Percentiles rank a stretch among this genome's conserved stretches.
Conservation (phyloP, 2,113 vertebrate species). For the Furnarius figulus region DNA sequence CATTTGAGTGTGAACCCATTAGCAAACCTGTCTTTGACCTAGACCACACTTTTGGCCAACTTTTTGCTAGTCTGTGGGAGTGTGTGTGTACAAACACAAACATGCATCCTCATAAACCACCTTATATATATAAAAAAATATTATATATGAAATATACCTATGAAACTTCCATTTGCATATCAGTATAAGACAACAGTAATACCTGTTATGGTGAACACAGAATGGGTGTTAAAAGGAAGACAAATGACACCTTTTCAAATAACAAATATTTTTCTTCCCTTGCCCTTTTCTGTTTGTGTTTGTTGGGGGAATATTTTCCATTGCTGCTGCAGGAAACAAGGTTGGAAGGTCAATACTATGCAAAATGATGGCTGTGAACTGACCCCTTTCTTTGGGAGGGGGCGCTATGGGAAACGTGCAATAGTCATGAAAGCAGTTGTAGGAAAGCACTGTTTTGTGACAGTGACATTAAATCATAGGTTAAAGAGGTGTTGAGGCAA, state of each 20-base stretch:
- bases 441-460: neutral
- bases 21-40: neutral
- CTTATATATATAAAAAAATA: no score
- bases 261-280: neutral
- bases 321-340: neutral
- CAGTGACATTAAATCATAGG: neutral
- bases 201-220: neutral
- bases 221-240: neutral
- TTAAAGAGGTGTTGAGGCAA: neutral
- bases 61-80: neutral
- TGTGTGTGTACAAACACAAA: neutral
- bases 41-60: neutral
- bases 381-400: neutral
- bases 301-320: neutral
- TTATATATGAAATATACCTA: neutral
- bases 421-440: neutral
- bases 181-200: neutral
- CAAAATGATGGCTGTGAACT: neutral
- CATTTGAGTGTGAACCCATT: neutral
- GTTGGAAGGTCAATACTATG: neutral
- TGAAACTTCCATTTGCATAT: neutral
- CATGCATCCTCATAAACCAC: neutral
- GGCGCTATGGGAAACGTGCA: neutral
- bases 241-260: neutral
- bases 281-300: neutral